Percentiles rank a stretch among this genome's conserved stretches.
These are phyloP conservation scores for Isichthys henryi DNA, from an alignment of 2,113 vertebrate genomes.

Conservation along the genomic window DNA sequence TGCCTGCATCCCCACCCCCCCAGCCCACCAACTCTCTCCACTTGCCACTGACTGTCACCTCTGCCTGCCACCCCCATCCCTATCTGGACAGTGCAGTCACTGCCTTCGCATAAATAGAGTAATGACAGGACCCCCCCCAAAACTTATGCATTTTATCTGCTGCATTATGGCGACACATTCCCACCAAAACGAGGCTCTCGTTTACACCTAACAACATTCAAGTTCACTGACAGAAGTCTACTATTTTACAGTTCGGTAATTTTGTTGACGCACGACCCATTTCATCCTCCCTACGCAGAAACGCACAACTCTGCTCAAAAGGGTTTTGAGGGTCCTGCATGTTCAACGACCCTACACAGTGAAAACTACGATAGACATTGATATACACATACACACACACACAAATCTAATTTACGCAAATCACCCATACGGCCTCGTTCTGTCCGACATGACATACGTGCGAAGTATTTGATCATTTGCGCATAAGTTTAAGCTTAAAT, in stretches of 20 bases:
- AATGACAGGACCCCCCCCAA: neutral
- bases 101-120: neutral
- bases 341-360: neutral
- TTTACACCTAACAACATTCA: neutral
- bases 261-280: neutral
- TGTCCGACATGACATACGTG: neutral
- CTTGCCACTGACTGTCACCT: conserved; percentile 22
- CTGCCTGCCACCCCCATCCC: conserved; percentile 20
- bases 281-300: neutral
- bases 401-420: neutral
- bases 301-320: neutral
- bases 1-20: conserved; percentile 8
- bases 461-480: neutral
- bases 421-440: neutral
- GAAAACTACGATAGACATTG: neutral
- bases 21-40: conserved; percentile 7
- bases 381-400: neutral
- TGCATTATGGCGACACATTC: neutral
- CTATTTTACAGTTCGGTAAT: neutral
- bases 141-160: neutral
- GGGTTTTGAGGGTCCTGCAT: neutral
- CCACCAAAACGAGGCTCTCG: neutral
- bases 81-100: conserved; percentile 21
- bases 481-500: neutral
- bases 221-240: neutral